A percentile compares a stretch with the other conserved stretches of the same genome.
Evolutionary conservation across 2,888 invertebrate genomes (phyloP).

Genomic region (Dascillus cervinus): DNA sequence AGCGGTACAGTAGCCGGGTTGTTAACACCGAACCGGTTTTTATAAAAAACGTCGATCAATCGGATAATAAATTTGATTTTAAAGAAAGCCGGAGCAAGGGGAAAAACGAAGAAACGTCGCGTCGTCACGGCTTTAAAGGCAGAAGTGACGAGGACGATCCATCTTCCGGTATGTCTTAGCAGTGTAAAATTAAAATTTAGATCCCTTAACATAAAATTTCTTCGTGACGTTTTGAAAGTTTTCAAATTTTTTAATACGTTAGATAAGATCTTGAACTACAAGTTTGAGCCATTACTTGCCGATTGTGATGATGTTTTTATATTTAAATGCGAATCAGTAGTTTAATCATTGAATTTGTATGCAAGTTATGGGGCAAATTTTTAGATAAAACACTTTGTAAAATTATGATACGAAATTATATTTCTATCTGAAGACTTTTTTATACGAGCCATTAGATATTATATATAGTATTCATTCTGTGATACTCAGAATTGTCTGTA

Average conservation of each 20-base stretch:
- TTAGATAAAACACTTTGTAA: conserved; percentile 1
- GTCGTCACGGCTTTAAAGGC: too few species aligned
- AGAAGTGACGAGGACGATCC: conserved; percentile 42
- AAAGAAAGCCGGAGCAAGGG: conserved; percentile 20
- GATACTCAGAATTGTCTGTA: conserved; percentile 42
- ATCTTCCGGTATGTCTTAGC: conserved; percentile 45
- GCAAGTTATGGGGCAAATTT: too few species aligned
- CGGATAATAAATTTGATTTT: conserved; percentile 21
- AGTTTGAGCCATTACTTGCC: too few species aligned
- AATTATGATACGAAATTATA: conserved; percentile 24
- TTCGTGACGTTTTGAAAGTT: background rate
- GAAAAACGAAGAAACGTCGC: conserved; percentile 13
- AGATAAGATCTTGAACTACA: too few species aligned
- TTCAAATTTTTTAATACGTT: too few species aligned
- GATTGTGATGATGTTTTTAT: too few species aligned
- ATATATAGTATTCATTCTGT: conserved; percentile 45
- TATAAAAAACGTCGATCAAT: conserved; percentile 37
- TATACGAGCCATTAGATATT: conserved; percentile 43
- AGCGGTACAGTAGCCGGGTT: conserved; percentile 37
- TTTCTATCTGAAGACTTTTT: conserved; percentile 39
- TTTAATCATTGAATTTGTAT: too few species aligned
- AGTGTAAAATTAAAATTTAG: conserved; percentile 19
- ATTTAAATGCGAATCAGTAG: too few species aligned
- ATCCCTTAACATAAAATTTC: conserved; percentile 13
- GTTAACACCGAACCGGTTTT: conserved; percentile 42